Evolutionary conservation across 2,888 invertebrate species (phyloP).

Genomic region (Drosophila trichaetosa): DNA sequence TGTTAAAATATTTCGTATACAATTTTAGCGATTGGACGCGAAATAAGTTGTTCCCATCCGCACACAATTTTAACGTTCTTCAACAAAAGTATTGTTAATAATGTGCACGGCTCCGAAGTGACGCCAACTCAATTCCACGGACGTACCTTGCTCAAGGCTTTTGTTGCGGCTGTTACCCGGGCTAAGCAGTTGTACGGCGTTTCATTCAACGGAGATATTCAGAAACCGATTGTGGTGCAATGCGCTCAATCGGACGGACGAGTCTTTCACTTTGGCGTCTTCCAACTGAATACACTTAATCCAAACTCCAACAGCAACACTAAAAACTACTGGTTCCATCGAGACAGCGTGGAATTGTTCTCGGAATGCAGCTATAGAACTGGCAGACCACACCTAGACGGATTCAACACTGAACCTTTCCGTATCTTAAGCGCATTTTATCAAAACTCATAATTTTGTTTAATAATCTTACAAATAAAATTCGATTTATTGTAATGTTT

Average conservation of each 20-base stretch:
- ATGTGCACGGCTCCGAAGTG: constrained; percentile 89
- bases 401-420: constrained; percentile 92
- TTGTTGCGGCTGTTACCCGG: constrained; percentile 90
- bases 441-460: constrained; percentile 85
- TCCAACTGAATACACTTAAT: constrained; percentile 93
- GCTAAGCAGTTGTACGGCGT: constrained; percentile 90
- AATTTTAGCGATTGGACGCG: constrained; percentile 65
- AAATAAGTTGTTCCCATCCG: constrained; percentile 83
- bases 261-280: constrained; percentile 91
- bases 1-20: not conserved
- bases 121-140: constrained; percentile 89
- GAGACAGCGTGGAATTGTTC: constrained; percentile 88
- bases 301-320: constrained; percentile 85
- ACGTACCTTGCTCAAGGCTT: constrained; percentile 90
- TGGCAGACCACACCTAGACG: constrained; percentile 88
- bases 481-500: not conserved
- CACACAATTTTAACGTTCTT: constrained; percentile 93
- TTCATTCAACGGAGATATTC: constrained; percentile 84
- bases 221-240: constrained; percentile 92
- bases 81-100: constrained; percentile 88
- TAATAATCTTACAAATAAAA: constrained; percentile 20
- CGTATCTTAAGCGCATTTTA: constrained; percentile 92
- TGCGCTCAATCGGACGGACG: constrained; percentile 92
- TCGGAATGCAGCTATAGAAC: constrained; percentile 88
- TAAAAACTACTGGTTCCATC: constrained; percentile 92